A percentile compares a stretch with the other conserved stretches of the same genome.
These are phyloP conservation scores for Fulica atra DNA, from an alignment of 2,113 vertebrate genomes.

Conservation along the genomic window DNA sequence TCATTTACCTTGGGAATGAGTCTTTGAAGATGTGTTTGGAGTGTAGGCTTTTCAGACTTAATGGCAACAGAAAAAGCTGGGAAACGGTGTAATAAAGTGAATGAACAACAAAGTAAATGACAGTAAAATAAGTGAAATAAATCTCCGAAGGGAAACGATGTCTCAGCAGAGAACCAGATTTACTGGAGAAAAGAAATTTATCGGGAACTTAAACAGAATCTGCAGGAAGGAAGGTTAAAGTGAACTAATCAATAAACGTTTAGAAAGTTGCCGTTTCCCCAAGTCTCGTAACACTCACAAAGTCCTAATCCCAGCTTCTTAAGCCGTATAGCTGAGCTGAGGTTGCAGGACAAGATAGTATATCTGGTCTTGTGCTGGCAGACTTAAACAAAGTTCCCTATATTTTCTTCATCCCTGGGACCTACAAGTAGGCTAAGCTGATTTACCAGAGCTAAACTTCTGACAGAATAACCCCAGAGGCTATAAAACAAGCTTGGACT, in stretches of 20 bases:
- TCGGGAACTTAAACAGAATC: slow-evolving; percentile 14
- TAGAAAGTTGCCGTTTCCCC: slow-evolving; percentile 46
- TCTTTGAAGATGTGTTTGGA: neutral
- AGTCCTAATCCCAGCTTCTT: slow-evolving; percentile 40
- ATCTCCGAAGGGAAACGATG: neutral
- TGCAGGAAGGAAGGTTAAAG: slow-evolving; percentile 32
- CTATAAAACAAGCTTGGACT: neutral
- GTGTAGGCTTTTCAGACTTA: neutral
- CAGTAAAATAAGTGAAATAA: slow-evolving; percentile 34
- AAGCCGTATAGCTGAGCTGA: neutral
- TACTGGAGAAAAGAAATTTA: slow-evolving; percentile 30
- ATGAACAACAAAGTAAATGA: slow-evolving; percentile 6
- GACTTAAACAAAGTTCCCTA: neutral
- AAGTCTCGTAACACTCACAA: slow-evolving; percentile 46
- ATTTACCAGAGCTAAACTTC: slow-evolving; percentile 3
- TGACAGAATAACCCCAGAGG: neutral
- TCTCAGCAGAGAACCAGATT: slow-evolving; percentile 12
- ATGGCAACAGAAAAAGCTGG: neutral
- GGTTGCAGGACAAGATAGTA: slow-evolving; percentile 32
- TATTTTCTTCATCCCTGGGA: slow-evolving; percentile 31
- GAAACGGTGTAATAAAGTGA: slow-evolving; percentile 3
- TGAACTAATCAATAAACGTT: slow-evolving; percentile 49
- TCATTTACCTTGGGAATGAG: neutral
- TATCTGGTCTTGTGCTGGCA: slow-evolving; percentile 24
- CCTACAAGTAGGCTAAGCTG: slow-evolving; percentile 1